Evolutionary conservation across 2,113 vertebrate species (phyloP), one percentile per base, ranked within the genome.

Genomic region (Myotis yumanensis): DNA sequence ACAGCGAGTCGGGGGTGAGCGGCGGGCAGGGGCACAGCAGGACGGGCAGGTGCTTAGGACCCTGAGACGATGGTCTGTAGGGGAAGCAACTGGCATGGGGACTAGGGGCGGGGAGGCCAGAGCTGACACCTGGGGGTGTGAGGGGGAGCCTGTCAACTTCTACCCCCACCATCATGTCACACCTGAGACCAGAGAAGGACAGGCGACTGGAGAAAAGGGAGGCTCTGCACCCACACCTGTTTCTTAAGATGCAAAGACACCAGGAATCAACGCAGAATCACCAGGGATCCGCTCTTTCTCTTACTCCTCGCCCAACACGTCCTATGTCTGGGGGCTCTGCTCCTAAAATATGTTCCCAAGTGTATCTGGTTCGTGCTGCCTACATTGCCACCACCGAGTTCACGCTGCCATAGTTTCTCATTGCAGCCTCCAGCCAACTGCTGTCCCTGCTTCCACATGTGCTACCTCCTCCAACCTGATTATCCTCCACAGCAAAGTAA

Each of bases 91-190:
- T 12, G 8, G 6, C 4, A 11, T 0, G 7, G 32, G 10, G 28
- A 4, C 0, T 0, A 20, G 35, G n/a, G 30, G 28, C 0, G 0
- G 11, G 91, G 23, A 57, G 59, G 46, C 16, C 3, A 2, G 43
- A 17, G 83, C 10, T 7, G 73, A 25, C 25, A 23, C 23, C 2
- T 43, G 28, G 35, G 11, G 14, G 7, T 1, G 35, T 5, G 3
- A 4, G 7, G 20, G 28, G 43, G n/a, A 16, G 28, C 64, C 43
- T 40, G 7, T 30, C 77, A 3, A 17, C n/a, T 51, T 11, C 11
- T 51, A 48, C 37, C 35, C 69, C 18, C 2, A 51, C 46, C 59
- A 17, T 10, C 43, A 76, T 0, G 5, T 28, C 59, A 14, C 69
- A 28, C 77, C 9, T n/a, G 28, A 81, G n/a, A 68, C n/a, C n/a